phyloP scores from a whole-genome alignment of 2,888 invertebrate genomes.

The Holacanthella duospinosa region DNA sequence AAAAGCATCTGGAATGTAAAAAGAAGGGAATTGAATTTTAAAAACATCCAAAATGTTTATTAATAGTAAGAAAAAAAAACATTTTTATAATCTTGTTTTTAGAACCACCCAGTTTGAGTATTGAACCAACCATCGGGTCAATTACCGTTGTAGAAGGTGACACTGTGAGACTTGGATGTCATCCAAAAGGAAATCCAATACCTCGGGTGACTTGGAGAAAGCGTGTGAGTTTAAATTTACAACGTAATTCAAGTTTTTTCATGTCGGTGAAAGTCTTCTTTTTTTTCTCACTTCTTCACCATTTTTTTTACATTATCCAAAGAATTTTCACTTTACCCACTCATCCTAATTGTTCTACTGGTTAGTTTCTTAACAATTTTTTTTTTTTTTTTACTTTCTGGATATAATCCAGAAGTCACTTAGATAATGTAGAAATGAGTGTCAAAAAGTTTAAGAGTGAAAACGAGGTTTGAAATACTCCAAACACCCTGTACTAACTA shows the following conservation, averaged over 20 bases:
- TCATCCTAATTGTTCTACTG: no score
- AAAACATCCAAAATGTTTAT: background rate
- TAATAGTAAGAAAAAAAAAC: background rate
- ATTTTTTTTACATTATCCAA: background rate
- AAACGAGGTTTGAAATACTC: no score
- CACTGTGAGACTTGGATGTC: conserved; percentile 62
- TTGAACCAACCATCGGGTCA: conserved; percentile 57
- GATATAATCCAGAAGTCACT: no score
- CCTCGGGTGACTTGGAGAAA: conserved; percentile 62
- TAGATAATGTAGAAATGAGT: no score
- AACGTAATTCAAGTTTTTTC: no score
- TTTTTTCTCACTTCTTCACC: background rate
- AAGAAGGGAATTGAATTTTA: background rate
- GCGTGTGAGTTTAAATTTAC: conserved; percentile 43
- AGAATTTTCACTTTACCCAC: no score
- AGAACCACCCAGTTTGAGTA: conserved; percentile 60
- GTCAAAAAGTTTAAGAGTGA: no score
- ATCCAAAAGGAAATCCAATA: conserved; percentile 57
- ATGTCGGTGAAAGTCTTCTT: background rate
- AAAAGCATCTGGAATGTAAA: no score
- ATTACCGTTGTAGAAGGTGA: conserved; percentile 63
- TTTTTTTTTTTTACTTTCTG: no score
- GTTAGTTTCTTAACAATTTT: no score
- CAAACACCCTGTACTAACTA: no score
- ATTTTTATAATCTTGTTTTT: conserved; percentile 26